phyloP scores from a whole-genome alignment of 2,888 invertebrate genomes.

The Marronus borbonicus region DNA sequence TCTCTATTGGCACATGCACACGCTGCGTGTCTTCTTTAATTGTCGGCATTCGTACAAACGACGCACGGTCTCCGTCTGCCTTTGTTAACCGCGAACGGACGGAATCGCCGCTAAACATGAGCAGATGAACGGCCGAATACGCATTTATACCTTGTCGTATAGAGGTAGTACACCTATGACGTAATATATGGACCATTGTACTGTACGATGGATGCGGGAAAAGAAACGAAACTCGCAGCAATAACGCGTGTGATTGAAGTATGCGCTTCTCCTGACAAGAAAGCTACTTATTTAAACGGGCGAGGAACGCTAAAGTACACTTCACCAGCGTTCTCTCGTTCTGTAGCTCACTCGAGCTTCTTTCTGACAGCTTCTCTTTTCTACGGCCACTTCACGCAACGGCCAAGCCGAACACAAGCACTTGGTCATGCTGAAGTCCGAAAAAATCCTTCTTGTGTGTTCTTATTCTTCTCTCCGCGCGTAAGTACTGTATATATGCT shows the following conservation, averaged over 20 bases:
- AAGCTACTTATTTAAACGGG: conserved; percentile 65
- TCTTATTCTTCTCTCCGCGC: background rate
- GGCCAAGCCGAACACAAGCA: background rate
- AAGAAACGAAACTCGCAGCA: conserved; percentile 65
- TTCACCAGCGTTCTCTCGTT: conserved; percentile 57
- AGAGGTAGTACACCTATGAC: conserved; percentile 56
- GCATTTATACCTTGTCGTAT: conserved; percentile 52
- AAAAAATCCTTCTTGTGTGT: conserved; percentile 6
- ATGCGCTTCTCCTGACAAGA: conserved; percentile 63
- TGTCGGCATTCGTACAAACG: conserved; percentile 60
- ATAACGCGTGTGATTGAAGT: conserved; percentile 68
- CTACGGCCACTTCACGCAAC: background rate
- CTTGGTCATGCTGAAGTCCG: background rate
- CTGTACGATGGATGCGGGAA: conserved; percentile 59
- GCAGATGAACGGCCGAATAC: conserved; percentile 49
- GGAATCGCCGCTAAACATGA: conserved; percentile 50
- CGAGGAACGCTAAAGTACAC: conserved; percentile 62
- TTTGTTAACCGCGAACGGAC: conserved; percentile 48
- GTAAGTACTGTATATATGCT: background rate
- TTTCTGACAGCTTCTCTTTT: conserved; percentile 4
- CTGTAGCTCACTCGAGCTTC: background rate
- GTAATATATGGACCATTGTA: conserved; percentile 70
- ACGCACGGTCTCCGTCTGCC: background rate
- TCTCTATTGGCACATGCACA: conserved; percentile 48
- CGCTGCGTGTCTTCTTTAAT: conserved; percentile 63